Conservation (phyloP, 2,888 invertebrate species). For the Spilarctia lutea region DNA sequence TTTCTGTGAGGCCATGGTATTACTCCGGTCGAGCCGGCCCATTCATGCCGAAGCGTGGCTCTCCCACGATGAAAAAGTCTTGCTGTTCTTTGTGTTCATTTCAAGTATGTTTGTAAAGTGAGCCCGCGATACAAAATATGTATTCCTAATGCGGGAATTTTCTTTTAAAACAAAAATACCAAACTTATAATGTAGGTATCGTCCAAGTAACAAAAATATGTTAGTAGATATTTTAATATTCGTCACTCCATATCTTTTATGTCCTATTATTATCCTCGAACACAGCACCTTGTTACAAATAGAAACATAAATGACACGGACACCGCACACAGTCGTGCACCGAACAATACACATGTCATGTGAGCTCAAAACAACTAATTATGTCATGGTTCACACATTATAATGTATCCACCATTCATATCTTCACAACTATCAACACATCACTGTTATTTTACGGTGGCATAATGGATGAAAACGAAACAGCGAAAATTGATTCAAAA, state of each 20-base stretch:
- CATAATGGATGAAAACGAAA: background rate
- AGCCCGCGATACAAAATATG: too few species aligned
- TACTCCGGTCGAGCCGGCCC: too few species aligned
- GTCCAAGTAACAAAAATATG: too few species aligned
- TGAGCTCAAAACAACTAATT: conserved; percentile 14
- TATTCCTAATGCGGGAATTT: too few species aligned
- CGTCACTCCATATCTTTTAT: conserved; percentile 26
- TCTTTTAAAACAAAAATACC: too few species aligned
- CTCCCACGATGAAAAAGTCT: too few species aligned
- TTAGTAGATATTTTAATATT: background rate
- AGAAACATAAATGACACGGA: conserved; percentile 51
- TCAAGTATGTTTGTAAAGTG: too few species aligned
- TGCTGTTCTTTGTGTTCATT: too few species aligned
- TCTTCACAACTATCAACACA: background rate
- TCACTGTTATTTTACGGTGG: background rate
- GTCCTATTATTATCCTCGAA: conserved; percentile 41
- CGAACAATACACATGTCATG: conserved; percentile 7
- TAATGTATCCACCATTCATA: background rate
- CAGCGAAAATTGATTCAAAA: background rate
- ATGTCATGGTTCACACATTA: conserved; percentile 2
- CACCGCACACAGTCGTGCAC: conserved; percentile 42
- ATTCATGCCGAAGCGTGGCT: too few species aligned
- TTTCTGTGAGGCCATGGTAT: too few species aligned
- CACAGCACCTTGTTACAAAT: conserved; percentile 51
- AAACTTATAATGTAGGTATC: too few species aligned